Conservation (phyloP, 2,888 invertebrate species). For the Corythucha ciliata region DNA sequence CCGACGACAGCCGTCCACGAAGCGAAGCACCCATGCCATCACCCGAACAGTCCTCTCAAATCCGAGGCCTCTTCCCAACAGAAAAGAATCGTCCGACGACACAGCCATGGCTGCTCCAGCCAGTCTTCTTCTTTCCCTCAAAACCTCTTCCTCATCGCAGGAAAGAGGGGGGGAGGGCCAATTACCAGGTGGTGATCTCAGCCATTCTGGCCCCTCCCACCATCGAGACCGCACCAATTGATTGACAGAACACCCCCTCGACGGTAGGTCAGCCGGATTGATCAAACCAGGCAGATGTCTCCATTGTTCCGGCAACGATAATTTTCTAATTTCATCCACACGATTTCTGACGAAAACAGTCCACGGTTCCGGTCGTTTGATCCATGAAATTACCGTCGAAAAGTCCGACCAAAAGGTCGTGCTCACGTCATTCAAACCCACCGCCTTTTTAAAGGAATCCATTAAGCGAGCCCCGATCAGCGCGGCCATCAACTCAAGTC, state of each 20-base stretch:
- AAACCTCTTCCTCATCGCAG: too few species aligned
- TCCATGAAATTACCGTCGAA: conserved; percentile 35
- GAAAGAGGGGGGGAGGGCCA: too few species aligned
- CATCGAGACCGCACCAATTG: conserved; percentile 36
- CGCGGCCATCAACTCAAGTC: conserved; percentile 38
- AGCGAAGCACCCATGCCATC: too few species aligned
- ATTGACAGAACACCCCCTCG: conserved; percentile 36
- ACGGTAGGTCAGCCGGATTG: conserved; percentile 39
- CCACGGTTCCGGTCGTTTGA: conserved; percentile 33
- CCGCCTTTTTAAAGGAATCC: conserved; percentile 10
- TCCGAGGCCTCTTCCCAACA: too few species aligned
- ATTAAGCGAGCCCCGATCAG: conserved; percentile 34
- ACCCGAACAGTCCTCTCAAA: too few species aligned
- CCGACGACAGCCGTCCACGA: too few species aligned
- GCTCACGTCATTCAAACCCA: conserved; percentile 11
- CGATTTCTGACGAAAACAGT: conserved; percentile 36
- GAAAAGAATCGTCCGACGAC: too few species aligned
- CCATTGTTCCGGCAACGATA: conserved; percentile 32
- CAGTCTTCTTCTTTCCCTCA: too few species aligned
- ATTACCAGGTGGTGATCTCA: too few species aligned
- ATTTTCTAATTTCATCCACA: conserved; percentile 35
- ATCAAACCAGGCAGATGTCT: conserved; percentile 36
- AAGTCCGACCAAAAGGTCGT: conserved; percentile 37
- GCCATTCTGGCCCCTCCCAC: too few species aligned
- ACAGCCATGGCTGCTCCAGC: too few species aligned